phyloP scores from a whole-genome alignment of 2,113 vertebrate species.

The Aleadryas rufinucha region DNA sequence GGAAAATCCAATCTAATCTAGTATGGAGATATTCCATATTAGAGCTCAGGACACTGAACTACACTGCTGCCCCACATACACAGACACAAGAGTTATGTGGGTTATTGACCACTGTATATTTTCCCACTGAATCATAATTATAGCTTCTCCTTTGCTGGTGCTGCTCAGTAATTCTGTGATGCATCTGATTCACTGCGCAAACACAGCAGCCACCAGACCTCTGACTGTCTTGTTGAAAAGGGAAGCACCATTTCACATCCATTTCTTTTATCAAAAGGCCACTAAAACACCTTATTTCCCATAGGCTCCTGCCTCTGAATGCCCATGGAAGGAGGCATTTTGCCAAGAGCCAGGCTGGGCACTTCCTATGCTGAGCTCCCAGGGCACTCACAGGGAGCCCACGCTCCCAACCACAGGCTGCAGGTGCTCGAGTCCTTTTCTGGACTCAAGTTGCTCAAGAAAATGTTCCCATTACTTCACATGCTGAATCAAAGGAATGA shows the following conservation, averaged over 20 bases:
- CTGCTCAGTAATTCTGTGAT: neutral
- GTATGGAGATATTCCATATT: neutral
- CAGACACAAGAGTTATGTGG: neutral
- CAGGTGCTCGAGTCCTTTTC: accelerated
- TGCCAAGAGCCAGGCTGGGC: neutral
- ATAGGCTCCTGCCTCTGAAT: neutral
- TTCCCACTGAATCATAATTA: slow-evolving; percentile 10
- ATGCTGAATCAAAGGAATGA: neutral
- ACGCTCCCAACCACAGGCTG: accelerated
- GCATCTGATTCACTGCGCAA: neutral
- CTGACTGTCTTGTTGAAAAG: neutral
- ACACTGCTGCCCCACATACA: neutral
- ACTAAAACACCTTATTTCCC: neutral
- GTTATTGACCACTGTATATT: neutral
- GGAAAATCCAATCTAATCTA: neutral
- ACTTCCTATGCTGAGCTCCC: neutral
- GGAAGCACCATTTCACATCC: neutral
- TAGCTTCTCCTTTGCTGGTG: neutral
- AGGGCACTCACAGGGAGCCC: neutral
- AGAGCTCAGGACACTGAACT: neutral
- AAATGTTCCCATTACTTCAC: neutral
- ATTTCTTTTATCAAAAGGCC: neutral
- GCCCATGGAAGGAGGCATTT: neutral
- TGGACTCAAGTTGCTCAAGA: neutral
- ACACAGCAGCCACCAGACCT: neutral